Conservation (phyloP, 2,888 invertebrate genomes). For the Macrosoma leucophasiata region DNA sequence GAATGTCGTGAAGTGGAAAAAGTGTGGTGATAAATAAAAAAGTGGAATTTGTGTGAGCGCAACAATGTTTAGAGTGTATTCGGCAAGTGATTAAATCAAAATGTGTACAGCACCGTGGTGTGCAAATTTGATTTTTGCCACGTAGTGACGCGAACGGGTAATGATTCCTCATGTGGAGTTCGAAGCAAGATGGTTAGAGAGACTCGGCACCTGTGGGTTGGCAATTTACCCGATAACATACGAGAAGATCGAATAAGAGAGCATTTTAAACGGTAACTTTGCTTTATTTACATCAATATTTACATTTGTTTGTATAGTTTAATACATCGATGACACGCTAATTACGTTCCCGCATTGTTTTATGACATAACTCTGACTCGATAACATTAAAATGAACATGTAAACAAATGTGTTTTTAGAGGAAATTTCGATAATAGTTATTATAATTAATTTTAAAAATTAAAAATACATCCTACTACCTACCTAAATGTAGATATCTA, state of each 20-base stretch:
- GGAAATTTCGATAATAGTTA: too few relatives aligned
- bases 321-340: not conserved
- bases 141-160: slow-evolving; percentile 79
- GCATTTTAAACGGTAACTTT: slow-evolving; percentile 95
- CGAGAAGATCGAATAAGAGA: slow-evolving; percentile 97
- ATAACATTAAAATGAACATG: too few relatives aligned
- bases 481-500: too few relatives aligned
- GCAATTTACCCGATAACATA: slow-evolving; percentile 99
- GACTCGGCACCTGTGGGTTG: slow-evolving; percentile 99
- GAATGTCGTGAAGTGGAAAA: slow-evolving; percentile 71
- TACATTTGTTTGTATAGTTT: slow-evolving; percentile 8
- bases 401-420: too few relatives aligned
- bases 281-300: slow-evolving; percentile 25
- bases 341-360: too few relatives aligned
- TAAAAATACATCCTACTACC: too few relatives aligned
- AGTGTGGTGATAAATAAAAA: slow-evolving; percentile 54
- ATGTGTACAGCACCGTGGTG: slow-evolving; percentile 71
- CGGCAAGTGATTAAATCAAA: slow-evolving; percentile 62
- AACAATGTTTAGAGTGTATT: slow-evolving; percentile 58
- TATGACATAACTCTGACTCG: too few relatives aligned
- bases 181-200: slow-evolving; percentile 99
- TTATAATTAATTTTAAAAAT: too few relatives aligned
- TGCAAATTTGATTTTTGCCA: slow-evolving; percentile 76
- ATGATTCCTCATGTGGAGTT: slow-evolving; percentile 93
- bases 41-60: slow-evolving; percentile 58